phyloP scores from a whole-genome alignment of 2,888 invertebrate genomes.

The Harmothoe impar region DNA sequence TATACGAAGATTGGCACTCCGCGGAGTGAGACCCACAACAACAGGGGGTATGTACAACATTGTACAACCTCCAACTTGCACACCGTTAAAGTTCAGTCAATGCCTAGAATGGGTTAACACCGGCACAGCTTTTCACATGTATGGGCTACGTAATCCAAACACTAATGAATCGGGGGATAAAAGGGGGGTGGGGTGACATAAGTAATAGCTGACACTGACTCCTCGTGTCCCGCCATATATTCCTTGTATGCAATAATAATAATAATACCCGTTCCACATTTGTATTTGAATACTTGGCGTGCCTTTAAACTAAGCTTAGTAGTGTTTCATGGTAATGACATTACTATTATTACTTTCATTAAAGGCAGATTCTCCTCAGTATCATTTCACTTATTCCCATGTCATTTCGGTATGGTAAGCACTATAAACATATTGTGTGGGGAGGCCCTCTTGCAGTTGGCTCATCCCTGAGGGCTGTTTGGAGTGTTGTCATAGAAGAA shows the following conservation, averaged over 20 bases:
- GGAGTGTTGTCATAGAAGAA: no score
- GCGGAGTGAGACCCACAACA: neutral
- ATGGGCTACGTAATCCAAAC: neutral
- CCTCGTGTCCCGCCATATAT: constrained; percentile 22
- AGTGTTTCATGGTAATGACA: neutral
- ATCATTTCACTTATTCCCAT: neutral
- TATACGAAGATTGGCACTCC: neutral
- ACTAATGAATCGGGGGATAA: no score
- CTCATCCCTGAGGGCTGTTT: neutral
- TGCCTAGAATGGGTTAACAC: neutral
- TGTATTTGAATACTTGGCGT: neutral
- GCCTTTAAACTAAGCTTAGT: constrained; percentile 17
- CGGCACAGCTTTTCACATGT: neutral
- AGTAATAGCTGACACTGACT: neutral
- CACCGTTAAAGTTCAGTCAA: constrained; percentile 34
- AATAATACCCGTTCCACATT: constrained; percentile 31
- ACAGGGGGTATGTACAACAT: constrained; percentile 6
- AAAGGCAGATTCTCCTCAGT: neutral
- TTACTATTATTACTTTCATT: constrained; percentile 26
- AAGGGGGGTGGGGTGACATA: neutral
- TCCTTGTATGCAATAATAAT: neutral
- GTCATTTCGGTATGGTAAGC: neutral
- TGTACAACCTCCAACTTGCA: constrained; percentile 41
- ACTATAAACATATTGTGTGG: neutral
- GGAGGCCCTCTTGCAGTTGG: neutral